Percentiles rank a stretch among this genome's conserved stretches.
Conservation (phyloP, 1,140 invertebrate genomes). For the Streblospio benedicti region DNA sequence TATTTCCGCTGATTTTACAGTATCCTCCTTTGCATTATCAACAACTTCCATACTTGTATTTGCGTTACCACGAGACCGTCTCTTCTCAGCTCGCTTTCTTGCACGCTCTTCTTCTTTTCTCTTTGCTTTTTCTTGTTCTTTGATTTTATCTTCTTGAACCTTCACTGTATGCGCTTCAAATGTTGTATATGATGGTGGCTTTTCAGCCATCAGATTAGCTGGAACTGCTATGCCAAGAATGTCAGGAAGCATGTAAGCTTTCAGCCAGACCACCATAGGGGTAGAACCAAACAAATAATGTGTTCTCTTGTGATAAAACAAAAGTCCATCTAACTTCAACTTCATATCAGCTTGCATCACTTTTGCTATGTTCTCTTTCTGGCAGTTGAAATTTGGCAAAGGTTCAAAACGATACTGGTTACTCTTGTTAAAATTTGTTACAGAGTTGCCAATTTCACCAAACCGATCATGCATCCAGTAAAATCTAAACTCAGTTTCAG, state of each 20-base stretch:
- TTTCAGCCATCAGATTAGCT: too few species aligned
- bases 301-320: conserved; percentile 42
- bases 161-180: too few species aligned
- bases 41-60: too few species aligned
- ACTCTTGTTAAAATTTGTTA: conserved; percentile 44
- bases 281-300: conserved; percentile 69
- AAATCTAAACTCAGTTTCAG: conserved; percentile 70
- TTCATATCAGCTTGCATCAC: conserved; percentile 10
- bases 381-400: conserved; percentile 48
- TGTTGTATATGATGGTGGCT: too few species aligned
- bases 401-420: conserved; percentile 48
- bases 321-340: background rate
- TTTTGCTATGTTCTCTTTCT: conserved; percentile 27
- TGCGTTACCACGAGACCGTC: too few species aligned
- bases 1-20: too few species aligned
- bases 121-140: too few species aligned
- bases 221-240: conserved; percentile 56
- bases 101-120: too few species aligned
- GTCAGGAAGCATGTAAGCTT: conserved; percentile 75
- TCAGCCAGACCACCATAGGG: conserved; percentile 80
- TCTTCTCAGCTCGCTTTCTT: too few species aligned
- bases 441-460: conserved; percentile 52
- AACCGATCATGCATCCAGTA: conserved; percentile 66
- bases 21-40: too few species aligned
- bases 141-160: too few species aligned